Conservation (phyloP, 2,888 invertebrate genomes). For the Antheraea assamensis region DNA sequence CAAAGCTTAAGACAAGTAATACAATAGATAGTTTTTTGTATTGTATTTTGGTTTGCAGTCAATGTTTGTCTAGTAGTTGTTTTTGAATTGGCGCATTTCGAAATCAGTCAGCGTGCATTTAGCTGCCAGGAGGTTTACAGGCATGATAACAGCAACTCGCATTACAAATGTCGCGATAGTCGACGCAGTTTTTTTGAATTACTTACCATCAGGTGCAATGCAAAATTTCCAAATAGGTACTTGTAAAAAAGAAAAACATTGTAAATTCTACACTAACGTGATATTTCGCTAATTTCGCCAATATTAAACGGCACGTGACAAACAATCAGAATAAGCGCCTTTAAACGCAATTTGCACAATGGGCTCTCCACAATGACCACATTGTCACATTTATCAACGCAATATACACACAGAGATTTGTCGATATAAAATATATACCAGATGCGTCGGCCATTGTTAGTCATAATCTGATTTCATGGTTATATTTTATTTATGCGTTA, state of each 20-base stretch:
- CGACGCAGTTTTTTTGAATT: no score
- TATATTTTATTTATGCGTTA: slow-evolving; percentile 4
- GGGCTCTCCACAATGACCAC: neutral
- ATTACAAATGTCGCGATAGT: no score
- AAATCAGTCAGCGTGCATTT: no score
- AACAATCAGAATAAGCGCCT: slow-evolving; percentile 30
- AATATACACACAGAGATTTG: neutral
- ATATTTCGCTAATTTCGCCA: slow-evolving; percentile 52
- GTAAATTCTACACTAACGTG: slow-evolving; percentile 28
- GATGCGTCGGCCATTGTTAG: slow-evolving; percentile 5
- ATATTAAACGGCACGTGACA: slow-evolving; percentile 41
- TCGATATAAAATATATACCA: slow-evolving; percentile 13
- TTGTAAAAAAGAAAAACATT: neutral
- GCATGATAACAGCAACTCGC: no score
- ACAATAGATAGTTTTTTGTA: no score
- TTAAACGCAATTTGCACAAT: slow-evolving; percentile 22
- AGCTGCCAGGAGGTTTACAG: no score
- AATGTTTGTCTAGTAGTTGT: no score
- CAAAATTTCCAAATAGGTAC: neutral
- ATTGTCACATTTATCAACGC: slow-evolving; percentile 4
- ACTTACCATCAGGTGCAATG: neutral
- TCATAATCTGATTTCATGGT: slow-evolving; percentile 2
- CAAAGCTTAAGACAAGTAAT: no score
- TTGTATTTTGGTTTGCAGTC: no score
- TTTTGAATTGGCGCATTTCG: no score